A percentile compares a stretch with the other conserved stretches of the same genome.
phyloP scores from a whole-genome alignment of 2,113 vertebrate species.

The Corynorhinus townsendii region DNA sequence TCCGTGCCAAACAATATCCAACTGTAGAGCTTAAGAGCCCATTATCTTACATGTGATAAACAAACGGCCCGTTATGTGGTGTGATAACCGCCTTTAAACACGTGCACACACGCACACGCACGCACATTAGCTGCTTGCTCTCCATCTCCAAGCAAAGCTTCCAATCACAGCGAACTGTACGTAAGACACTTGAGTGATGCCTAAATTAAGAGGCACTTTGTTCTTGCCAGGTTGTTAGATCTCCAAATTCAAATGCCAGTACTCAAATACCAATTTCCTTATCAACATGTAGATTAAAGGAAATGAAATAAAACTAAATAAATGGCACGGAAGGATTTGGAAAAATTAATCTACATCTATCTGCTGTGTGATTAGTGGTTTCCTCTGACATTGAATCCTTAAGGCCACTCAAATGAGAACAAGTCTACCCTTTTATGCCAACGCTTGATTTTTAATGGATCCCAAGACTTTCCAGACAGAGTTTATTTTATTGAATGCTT shows the following conservation, averaged over 20 bases:
- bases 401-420: not conserved
- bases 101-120: not conserved
- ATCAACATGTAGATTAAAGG: conserved; percentile 29
- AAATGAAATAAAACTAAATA: conserved; percentile 43
- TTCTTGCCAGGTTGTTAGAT: conserved; percentile 55
- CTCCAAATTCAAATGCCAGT: conserved; percentile 63
- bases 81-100: not conserved
- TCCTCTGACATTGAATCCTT: not conserved
- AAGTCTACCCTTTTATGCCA: not conserved
- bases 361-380: not conserved
- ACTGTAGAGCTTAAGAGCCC: not conserved
- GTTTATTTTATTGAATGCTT: conserved; percentile 28
- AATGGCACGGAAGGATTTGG: not conserved
- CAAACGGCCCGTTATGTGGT: not conserved
- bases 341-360: not conserved
- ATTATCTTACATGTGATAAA: not conserved
- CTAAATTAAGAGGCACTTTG: conserved; percentile 38
- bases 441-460: not conserved
- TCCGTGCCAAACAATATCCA: conserved; percentile 13
- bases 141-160: conserved; percentile 33
- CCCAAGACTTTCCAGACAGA: conserved; percentile 22
- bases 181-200: not conserved
- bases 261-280: conserved; percentile 54
- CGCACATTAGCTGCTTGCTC: not conserved
- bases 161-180: not conserved